These are phyloP conservation scores for Machaerirhynchus nigripectus DNA, from an alignment of 2,113 vertebrate species.

Conservation along the genomic window DNA sequence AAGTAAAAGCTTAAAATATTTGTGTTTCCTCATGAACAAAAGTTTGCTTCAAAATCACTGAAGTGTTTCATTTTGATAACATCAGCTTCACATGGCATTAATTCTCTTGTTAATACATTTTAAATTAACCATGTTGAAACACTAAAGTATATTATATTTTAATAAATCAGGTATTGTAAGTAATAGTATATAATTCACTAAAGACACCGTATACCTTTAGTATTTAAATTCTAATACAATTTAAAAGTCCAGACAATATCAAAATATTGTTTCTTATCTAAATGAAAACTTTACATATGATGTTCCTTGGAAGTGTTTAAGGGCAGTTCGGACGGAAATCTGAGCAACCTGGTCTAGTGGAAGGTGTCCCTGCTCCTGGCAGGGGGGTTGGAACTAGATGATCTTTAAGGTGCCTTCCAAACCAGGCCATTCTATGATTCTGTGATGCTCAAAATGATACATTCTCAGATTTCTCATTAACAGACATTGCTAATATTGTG, in stretches of 20 bases:
- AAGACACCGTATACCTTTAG: neutral
- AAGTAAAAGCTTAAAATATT: neutral
- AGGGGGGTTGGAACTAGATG: neutral
- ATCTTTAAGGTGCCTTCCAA: neutral
- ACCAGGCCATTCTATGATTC: neutral
- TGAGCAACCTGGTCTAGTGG: neutral
- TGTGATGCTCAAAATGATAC: neutral
- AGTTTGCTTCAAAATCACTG: conserved; percentile 23
- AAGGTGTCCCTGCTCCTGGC: neutral
- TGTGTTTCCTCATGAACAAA: neutral
- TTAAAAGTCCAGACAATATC: neutral
- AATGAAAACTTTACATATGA: neutral
- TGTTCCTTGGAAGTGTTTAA: neutral
- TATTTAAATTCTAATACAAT: neutral
- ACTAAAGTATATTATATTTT: neutral
- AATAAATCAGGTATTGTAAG: neutral
- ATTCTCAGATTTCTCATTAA: neutral
- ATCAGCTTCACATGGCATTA: neutral
- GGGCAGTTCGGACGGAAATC: neutral
- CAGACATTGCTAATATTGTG: neutral
- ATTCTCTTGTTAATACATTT: conserved; percentile 29
- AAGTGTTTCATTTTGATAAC: conserved; percentile 47
- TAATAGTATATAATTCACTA: neutral
- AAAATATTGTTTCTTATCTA: neutral
- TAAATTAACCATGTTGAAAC: neutral